Percentiles rank a stretch among this genome's conserved stretches.
phyloP scores from a whole-genome alignment of 2,113 vertebrate genomes.

The Lampris incognitus region DNA sequence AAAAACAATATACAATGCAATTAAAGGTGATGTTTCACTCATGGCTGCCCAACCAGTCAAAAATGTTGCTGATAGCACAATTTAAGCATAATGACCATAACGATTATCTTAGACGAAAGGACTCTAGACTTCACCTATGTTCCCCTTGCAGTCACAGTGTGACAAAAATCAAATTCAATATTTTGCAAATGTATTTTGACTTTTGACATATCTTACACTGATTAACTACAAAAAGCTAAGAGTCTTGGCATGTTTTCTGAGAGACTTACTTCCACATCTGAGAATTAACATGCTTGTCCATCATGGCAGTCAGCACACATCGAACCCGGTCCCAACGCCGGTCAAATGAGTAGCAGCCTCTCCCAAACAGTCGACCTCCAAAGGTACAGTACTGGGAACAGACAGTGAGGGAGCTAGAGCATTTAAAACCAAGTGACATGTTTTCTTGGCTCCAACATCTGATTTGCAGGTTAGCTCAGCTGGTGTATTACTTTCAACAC shows the following conservation, averaged over 20 bases:
- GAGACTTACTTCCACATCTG: slow-evolving; percentile 97
- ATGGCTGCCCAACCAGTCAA: neutral
- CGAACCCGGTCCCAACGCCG: slow-evolving; percentile 94
- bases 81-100: too few species aligned
- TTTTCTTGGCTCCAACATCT: neutral
- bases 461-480: neutral
- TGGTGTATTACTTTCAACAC: neutral
- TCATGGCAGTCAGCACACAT: slow-evolving; percentile 93
- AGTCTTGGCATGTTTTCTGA: neutral
- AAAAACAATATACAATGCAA: slow-evolving; percentile 13
- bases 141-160: neutral
- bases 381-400: slow-evolving; percentile 93
- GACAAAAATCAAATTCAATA: neutral
- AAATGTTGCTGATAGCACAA: neutral
- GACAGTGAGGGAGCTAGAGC: neutral
- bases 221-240: slow-evolving; percentile 1
- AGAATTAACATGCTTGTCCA: slow-evolving; percentile 97
- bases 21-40: neutral
- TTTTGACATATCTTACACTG: neutral
- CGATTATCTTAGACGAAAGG: neutral
- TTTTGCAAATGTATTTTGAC: neutral
- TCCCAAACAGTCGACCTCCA: slow-evolving; percentile 94
- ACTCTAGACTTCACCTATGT: neutral
- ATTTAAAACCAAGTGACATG: neutral
- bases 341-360: slow-evolving; percentile 94